Evolutionary conservation across 1,140 invertebrate species (phyloP), one percentile per base, ranked within the genome.

Genomic region (Drosophila watanabei): DNA sequence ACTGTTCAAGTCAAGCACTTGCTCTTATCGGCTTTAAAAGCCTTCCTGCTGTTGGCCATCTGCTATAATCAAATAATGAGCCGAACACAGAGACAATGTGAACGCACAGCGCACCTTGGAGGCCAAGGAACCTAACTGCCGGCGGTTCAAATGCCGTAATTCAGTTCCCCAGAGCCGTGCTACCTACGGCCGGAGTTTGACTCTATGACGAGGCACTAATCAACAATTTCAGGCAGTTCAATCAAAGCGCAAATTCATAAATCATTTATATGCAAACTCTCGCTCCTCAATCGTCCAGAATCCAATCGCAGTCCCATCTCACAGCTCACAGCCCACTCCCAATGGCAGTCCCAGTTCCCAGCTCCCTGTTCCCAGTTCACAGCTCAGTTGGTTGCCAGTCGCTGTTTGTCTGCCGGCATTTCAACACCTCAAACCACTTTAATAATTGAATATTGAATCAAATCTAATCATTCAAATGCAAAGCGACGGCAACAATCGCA

Each of bases 391-490:
- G 46, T 56, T 75, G 51, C 43, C 63, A 43, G 32, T 58, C 62
- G 52, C 48, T 60, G 75, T 41, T 73, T 88, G 82, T 80, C 84
- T 78, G 77, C 63, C 56, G 63, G 81, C 81, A 85, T 85, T 89
- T 89, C 86, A 79, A 89, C 85, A 89, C 85, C 85, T 89, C 85
- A 90, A 89, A 89, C 85, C 87, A 90, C 78, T 85, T 90, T 79
- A 89, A 89, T 89, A 89, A 89, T 89, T 89, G 86, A 89, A 89
- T 89, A 89, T 82, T 85, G 85, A 89, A 89, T 89, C 85, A 89
- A 89, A 89, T 90, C 85, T 89, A 89, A 89, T 89, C 86, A 89
- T 89, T 89, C 86, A 89, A 89, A 89, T 89, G 79, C 86, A 82
- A 90, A 88, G 73, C 84, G 72, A 75, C 37, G 43, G 54, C 75